Percentiles rank a stretch among this genome's conserved stretches.
Evolutionary conservation across 2,797 vertebrate species (phyloP).

Genomic region (Galaxias olidus): DNA sequence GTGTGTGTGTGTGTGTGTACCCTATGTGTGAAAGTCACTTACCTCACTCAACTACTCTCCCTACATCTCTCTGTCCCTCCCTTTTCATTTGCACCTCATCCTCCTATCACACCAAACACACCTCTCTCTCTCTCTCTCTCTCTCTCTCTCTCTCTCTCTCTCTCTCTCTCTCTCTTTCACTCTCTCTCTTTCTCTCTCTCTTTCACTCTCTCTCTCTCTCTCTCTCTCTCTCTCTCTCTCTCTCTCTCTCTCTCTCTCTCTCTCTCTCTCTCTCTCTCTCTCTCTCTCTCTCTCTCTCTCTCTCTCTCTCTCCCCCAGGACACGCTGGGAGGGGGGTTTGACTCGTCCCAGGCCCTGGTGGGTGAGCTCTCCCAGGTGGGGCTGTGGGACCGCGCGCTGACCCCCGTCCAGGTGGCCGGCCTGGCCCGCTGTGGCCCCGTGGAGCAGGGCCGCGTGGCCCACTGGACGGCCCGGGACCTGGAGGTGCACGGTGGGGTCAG

Average conservation of each 20-base stretch:
- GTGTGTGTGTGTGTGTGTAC: too few relatives aligned
- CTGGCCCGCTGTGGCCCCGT: slow-evolving; percentile 86
- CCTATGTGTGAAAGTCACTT: too few relatives aligned
- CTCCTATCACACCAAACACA: too few relatives aligned
- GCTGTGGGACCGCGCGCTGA: slow-evolving; percentile 90
- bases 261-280: background rate
- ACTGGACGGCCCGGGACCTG: slow-evolving; percentile 87
- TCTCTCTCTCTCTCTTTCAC: background rate
- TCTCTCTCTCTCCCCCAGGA: slow-evolving; percentile 69
- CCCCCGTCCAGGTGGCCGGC: slow-evolving; percentile 80
- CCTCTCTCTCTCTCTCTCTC: background rate
- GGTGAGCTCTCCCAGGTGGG: slow-evolving; percentile 93
- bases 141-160: background rate
- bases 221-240: background rate
- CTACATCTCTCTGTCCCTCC: too few relatives aligned
- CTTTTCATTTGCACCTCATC: too few relatives aligned
- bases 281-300: background rate
- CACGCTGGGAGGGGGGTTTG: slow-evolving; percentile 87
- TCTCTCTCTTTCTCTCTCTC: background rate
- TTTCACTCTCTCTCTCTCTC: background rate
- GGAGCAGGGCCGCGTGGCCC: slow-evolving; percentile 81
- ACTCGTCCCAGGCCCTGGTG: slow-evolving; percentile 91
- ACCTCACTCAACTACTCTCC: too few relatives aligned
- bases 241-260: background rate
- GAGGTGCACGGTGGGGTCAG: slow-evolving; percentile 87